Evolutionary conservation across 1,140 invertebrate species (phyloP).

Genomic region (Steinernema khuongi): DNA sequence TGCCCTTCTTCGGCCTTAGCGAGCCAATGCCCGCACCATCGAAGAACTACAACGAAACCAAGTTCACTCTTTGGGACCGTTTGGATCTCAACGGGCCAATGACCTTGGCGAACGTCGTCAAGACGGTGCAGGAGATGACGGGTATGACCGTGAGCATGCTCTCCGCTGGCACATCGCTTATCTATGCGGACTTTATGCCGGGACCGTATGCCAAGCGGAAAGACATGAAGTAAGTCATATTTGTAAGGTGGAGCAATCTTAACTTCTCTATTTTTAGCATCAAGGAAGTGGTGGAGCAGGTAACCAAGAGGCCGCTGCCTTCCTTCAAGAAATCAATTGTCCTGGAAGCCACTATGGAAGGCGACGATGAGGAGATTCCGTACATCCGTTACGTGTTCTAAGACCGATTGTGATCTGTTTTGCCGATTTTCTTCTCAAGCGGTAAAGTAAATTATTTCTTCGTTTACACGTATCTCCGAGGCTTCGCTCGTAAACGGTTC

Average conservation of each 20-base stretch:
- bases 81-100: constrained; percentile 91
- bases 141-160: constrained; percentile 69
- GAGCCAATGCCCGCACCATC: constrained; percentile 85
- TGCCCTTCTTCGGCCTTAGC: constrained; percentile 94
- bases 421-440: no score
- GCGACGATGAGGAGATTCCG: constrained; percentile 81
- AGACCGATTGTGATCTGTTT: not conserved
- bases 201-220: constrained; percentile 41
- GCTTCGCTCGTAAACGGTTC: no score
- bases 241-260: constrained; percentile 4
- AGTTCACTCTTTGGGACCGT: constrained; percentile 97
- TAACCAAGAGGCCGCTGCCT: constrained; percentile 87
- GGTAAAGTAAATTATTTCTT: no score
- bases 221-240: not conserved
- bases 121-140: constrained; percentile 73
- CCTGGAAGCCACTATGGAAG: constrained; percentile 75
- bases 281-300: constrained; percentile 84
- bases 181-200: constrained; percentile 97
- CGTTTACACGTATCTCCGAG: no score
- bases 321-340: constrained; percentile 83
- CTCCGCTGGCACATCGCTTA: constrained; percentile 93
- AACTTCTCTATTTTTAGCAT: constrained; percentile 60
- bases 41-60: constrained; percentile 83
- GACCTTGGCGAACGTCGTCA: constrained; percentile 84
- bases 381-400: constrained; percentile 67